A percentile compares a stretch with the other conserved stretches of the same genome.
Conservation (phyloP, 2,113 vertebrate species). For the Ptychochromis oligacanthus region DNA sequence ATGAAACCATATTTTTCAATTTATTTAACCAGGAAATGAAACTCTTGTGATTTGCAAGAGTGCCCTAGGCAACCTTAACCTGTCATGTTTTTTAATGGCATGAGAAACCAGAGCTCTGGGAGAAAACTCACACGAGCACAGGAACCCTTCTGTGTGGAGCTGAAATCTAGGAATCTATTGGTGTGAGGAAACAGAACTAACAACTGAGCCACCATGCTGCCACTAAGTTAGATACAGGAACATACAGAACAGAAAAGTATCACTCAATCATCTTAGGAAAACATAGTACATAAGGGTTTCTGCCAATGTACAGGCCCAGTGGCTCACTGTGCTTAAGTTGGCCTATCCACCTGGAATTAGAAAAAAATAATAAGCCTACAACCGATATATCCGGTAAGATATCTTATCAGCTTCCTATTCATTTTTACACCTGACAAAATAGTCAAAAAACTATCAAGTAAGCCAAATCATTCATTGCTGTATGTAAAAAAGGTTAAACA, state of each 20-base stretch:
- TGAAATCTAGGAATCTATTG: neutral
- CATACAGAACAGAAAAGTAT: neutral
- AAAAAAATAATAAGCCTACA: neutral
- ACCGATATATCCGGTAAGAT: neutral
- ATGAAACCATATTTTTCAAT: neutral
- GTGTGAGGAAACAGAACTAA: neutral
- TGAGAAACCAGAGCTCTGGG: too few relatives aligned
- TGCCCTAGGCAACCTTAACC: too few relatives aligned
- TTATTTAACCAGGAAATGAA: neutral
- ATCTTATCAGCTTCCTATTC: neutral
- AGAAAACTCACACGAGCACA: too few relatives aligned
- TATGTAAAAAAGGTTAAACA: neutral
- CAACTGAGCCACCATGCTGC: neutral
- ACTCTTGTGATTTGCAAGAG: too few relatives aligned
- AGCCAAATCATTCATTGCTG: neutral
- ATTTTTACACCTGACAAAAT: too few relatives aligned
- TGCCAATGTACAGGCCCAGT: too few relatives aligned
- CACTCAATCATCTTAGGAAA: rapidly evolving
- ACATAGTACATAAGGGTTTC: neutral
- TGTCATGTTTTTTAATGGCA: too few relatives aligned
- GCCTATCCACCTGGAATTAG: neutral
- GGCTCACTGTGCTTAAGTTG: neutral
- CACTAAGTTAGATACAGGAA: neutral
- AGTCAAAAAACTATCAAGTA: too few relatives aligned
- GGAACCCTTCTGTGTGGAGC: neutral